Percentiles rank a stretch among this genome's conserved stretches.
Conservation (phyloP, 2,888 invertebrate species). For the Papilio elwesi region DNA sequence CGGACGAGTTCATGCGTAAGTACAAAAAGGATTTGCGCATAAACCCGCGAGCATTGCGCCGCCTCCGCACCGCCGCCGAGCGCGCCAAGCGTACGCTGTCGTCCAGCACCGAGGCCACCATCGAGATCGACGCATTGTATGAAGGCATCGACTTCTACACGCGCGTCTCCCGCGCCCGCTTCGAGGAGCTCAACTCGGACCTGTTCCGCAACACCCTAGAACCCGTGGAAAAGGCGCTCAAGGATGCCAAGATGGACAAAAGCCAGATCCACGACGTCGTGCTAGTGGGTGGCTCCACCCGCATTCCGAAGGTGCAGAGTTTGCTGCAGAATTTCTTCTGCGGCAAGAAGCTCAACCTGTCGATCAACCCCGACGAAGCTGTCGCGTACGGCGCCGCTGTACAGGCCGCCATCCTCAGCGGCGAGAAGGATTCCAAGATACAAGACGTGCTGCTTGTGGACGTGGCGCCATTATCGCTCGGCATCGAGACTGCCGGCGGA, state of each 20-base stretch:
- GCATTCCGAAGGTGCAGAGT: conserved; percentile 91
- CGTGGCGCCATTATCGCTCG: conserved; percentile 86
- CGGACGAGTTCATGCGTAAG: conserved; percentile 89
- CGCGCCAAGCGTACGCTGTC: conserved; percentile 90
- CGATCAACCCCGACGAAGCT: conserved; percentile 92
- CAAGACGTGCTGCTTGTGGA: conserved; percentile 87
- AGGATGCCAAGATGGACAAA: conserved; percentile 92
- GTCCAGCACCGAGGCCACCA: conserved; percentile 89
- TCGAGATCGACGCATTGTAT: conserved; percentile 90
- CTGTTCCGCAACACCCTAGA: conserved; percentile 89
- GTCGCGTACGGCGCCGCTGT: conserved; percentile 91
- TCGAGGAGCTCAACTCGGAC: conserved; percentile 90
- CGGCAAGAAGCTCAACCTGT: conserved; percentile 88
- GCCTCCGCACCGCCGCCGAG: conserved; percentile 90
- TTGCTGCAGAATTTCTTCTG: conserved; percentile 90
- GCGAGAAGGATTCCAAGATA: conserved; percentile 89
- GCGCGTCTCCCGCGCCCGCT: conserved; percentile 88
- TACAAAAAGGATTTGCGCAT: conserved; percentile 87
- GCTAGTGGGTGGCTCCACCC: conserved; percentile 91
- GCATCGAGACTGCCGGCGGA: conserved; percentile 92
- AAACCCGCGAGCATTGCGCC: conserved; percentile 87
- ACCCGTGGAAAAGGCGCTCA: conserved; percentile 91
- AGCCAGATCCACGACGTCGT: conserved; percentile 90
- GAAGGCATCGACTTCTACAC: conserved; percentile 89
- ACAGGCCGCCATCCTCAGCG: conserved; percentile 89